phyloP scores from a whole-genome alignment of 2,888 invertebrate species.

The Cantharis rustica region DNA sequence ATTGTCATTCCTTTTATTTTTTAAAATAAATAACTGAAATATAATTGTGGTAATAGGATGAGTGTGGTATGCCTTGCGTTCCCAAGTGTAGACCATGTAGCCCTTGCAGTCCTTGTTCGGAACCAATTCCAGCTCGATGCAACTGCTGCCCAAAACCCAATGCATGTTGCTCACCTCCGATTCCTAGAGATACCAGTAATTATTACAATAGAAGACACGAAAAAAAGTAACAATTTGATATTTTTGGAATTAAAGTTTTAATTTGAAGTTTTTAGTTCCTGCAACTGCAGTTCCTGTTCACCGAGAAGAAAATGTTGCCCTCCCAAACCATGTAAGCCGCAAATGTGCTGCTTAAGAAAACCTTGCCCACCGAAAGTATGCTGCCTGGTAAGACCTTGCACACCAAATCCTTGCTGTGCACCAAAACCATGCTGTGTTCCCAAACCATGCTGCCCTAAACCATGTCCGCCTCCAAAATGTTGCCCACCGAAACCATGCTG shows the following conservation, averaged over 20 bases:
- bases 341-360: not conserved
- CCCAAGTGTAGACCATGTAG: constrained; percentile 4
- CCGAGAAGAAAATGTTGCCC: constrained; percentile 36
- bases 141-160: constrained; percentile 16
- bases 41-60: not conserved
- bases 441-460: not conserved
- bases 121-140: not conserved
- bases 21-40: not conserved
- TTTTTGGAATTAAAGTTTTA: not conserved
- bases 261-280: not conserved
- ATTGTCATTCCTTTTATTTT: not conserved
- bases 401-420: not conserved
- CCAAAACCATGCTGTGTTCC: not conserved
- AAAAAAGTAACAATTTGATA: not conserved
- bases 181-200: constrained; percentile 49
- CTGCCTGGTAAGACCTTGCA: not conserved
- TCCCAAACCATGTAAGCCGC: constrained; percentile 28
- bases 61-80: not conserved
- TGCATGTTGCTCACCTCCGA: constrained; percentile 33
- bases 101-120: not conserved
- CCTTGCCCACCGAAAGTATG: constrained; percentile 10
- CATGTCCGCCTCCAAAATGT: not conserved
- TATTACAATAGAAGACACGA: constrained; percentile 48
- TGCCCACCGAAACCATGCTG: constrained; percentile 32
- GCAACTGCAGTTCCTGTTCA: not conserved